phyloP scores from a whole-genome alignment of 2,888 invertebrate species.

The Erebia palarica region DNA sequence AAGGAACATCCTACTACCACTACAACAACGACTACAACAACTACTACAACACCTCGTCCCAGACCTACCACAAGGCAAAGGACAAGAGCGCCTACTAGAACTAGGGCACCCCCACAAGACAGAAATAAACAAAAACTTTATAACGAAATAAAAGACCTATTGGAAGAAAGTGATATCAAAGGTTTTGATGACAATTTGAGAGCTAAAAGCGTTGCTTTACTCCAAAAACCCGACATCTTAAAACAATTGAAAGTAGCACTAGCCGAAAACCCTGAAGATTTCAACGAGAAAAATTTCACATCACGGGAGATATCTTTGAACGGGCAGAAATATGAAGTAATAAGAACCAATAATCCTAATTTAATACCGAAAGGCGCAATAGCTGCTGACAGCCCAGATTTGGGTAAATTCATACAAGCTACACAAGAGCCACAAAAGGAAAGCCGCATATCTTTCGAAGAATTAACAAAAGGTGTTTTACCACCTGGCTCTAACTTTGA shows the following conservation, averaged over 20 bases:
- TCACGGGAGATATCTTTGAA: constrained; percentile 89
- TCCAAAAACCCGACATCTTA: constrained; percentile 87
- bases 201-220: constrained; percentile 80
- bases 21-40: constrained; percentile 85
- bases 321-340: constrained; percentile 89
- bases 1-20: constrained; percentile 86
- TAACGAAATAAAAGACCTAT: constrained; percentile 79
- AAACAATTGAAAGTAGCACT: constrained; percentile 89
- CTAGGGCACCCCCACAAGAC: constrained; percentile 73
- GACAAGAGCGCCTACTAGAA: constrained; percentile 62
- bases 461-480: constrained; percentile 89
- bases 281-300: constrained; percentile 85
- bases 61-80: constrained; percentile 68
- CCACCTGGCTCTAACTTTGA: constrained; percentile 92
- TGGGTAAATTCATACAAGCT: constrained; percentile 67
- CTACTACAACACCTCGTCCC: constrained; percentile 67
- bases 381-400: constrained; percentile 69
- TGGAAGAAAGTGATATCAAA: constrained; percentile 83
- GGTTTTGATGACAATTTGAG: constrained; percentile 77
- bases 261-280: constrained; percentile 85
- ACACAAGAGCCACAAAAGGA: constrained; percentile 79
- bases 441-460: constrained; percentile 86
- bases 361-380: constrained; percentile 83
- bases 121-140: constrained; percentile 82
- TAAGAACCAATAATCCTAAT: constrained; percentile 87